Evolutionary conservation across 2,888 invertebrate genomes (phyloP), one percentile per base, ranked within the genome.

Genomic region (Xylocampa areola): DNA sequence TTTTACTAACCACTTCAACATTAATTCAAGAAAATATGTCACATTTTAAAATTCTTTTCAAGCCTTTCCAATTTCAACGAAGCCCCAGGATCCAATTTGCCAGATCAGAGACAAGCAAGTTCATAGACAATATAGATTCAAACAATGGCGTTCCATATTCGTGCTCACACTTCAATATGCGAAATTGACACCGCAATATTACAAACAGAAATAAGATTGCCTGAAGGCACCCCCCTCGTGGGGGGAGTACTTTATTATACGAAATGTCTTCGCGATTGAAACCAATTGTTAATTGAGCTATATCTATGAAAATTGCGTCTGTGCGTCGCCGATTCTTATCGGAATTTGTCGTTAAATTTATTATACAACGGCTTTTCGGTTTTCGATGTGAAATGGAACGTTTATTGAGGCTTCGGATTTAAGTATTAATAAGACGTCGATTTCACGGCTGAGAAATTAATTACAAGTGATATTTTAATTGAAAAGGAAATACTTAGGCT

Each of bases 231-330:
- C 87, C 80, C n/a, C 82, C 76, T 64, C 62, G 66, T 58, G 74
- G 88, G 89, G 84, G 90, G 73, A 77, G 87, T 84, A 89, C 90
- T 92, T 92, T 92, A 91, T 92, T 92, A 91, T 86, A 86, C 89
- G 81, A 88, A 89, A 91, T 90, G 92, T 92, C 92, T 91, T 92
- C 91, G 82, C 92, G 92, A 93, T 92, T 92, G 92, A 92, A 92
- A 92, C 91, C 94, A 88, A 92, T 92, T 93, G 94, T 94, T 93
- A 94, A 93, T 94, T 93, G 94, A 94, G 94, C 91, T 88, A 90
- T 94, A 93, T 94, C 94, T 93, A 91, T 91, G 93, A 92, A 90
- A 92, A 91, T 92, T 89, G 89, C 89, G 90, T 89, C 89, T 87
- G 88, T 88, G 85, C 85, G 84, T 80, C 71, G 81, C 82, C 89